Percentiles rank a stretch among this genome's conserved stretches.
Evolutionary conservation across 2,888 invertebrate genomes (phyloP).

Genomic region (Anticlea derivata): DNA sequence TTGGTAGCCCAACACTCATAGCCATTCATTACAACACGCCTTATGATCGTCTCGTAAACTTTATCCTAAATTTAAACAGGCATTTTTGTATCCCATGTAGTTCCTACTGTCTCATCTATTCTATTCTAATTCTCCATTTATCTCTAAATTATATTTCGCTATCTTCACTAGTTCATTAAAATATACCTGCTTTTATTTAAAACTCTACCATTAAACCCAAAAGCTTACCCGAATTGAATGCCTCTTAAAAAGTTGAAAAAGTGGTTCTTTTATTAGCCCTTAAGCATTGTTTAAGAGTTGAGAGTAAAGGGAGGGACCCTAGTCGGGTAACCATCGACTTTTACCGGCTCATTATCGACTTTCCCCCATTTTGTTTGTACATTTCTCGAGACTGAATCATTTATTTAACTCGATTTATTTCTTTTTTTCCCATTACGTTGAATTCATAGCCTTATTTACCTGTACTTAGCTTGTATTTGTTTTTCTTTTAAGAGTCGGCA

Average conservation of each 20-base stretch:
- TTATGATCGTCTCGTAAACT: too few relatives aligned
- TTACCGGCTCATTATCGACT: constrained; percentile 74
- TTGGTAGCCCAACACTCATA: too few relatives aligned
- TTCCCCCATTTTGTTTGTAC: constrained; percentile 65
- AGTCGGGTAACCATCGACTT: constrained; percentile 56
- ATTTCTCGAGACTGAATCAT: constrained; percentile 53
- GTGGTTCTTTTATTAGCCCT: constrained; percentile 74
- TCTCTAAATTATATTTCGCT: neutral
- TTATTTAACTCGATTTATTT: constrained; percentile 54
- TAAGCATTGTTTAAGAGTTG: constrained; percentile 78
- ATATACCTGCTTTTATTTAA: constrained; percentile 12
- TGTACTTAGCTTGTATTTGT: constrained; percentile 11
- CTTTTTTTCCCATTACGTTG: constrained; percentile 37
- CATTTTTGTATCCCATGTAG: too few relatives aligned
- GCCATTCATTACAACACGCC: too few relatives aligned
- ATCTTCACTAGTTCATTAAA: constrained; percentile 5
- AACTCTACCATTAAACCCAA: constrained; percentile 41
- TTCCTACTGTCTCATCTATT: too few relatives aligned
- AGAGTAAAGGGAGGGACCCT: constrained; percentile 65
- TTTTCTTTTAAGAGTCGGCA: constrained; percentile 5
- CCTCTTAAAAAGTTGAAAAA: constrained; percentile 64
- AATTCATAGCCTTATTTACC: constrained; percentile 27
- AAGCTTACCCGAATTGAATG: constrained; percentile 41
- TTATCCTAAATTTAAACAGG: too few relatives aligned
- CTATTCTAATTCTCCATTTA: too few relatives aligned